phyloP scores from a whole-genome alignment of 2,888 invertebrate species.

The Atherix ibis region DNA sequence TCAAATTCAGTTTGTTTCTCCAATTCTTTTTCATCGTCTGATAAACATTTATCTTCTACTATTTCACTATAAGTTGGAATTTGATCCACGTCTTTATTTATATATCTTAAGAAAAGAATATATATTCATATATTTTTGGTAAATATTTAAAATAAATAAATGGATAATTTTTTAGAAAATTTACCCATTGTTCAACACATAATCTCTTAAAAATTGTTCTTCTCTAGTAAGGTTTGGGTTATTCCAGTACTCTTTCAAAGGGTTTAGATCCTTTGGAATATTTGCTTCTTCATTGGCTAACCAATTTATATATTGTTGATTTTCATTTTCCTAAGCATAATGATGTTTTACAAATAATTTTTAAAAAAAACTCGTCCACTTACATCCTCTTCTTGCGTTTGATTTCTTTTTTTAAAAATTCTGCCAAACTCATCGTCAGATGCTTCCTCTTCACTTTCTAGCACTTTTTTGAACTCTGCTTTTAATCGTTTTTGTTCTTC shows the following conservation, averaged over 20 bases:
- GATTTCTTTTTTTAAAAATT: constrained; percentile 37
- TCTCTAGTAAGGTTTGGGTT: constrained; percentile 64
- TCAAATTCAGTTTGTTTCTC: constrained; percentile 83
- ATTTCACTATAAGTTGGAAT: constrained; percentile 51
- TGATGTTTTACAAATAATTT: neutral
- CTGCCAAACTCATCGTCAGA: constrained; percentile 40
- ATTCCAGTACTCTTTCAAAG: constrained; percentile 70
- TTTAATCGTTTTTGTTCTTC: constrained; percentile 52
- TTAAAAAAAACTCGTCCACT: constrained; percentile 2
- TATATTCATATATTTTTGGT: neutral
- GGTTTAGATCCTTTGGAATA: constrained; percentile 48
- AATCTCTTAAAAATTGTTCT: constrained; percentile 85
- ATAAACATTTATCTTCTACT: constrained; percentile 42
- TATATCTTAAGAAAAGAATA: constrained; percentile 26
- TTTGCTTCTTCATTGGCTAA: constrained; percentile 48
- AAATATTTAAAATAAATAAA: neutral
- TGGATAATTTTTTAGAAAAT: too few species aligned
- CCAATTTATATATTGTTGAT: constrained; percentile 59
- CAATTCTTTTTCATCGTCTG: constrained; percentile 64
- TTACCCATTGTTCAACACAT: constrained; percentile 69
- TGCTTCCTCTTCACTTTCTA: constrained; percentile 30
- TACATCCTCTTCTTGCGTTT: constrained; percentile 37
- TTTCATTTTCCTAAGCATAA: constrained; percentile 31
- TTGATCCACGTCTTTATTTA: constrained; percentile 35
- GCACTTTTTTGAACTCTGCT: constrained; percentile 42